These are phyloP conservation scores for Eutolmus rufibarbis DNA, from an alignment of 2,888 invertebrate species.

Conservation along the genomic window DNA sequence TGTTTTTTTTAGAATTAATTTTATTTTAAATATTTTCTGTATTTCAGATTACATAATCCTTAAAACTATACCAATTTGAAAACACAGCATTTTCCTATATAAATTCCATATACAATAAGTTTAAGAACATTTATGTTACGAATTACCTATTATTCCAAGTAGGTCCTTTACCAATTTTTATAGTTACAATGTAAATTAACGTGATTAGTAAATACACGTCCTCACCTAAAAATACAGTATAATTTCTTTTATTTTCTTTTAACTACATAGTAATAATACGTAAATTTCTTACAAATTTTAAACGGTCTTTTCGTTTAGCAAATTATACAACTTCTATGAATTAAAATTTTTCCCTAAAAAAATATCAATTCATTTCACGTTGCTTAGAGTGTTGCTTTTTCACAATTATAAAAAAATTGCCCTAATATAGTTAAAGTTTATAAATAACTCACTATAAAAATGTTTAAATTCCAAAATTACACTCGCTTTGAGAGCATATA, in stretches of 20 bases:
- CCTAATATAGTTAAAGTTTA: background rate
- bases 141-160: background rate
- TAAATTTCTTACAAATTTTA: background rate
- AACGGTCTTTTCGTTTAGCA: background rate
- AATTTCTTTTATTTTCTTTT: background rate
- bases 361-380: constrained; percentile 11
- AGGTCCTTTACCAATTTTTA: background rate
- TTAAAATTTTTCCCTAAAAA: background rate
- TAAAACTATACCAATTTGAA: constrained; percentile 1
- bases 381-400: background rate
- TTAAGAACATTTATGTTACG: background rate
- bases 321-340: background rate
- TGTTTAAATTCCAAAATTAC: constrained; percentile 5
- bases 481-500: background rate
- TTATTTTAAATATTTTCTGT: background rate
- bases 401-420: background rate
- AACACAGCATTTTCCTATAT: background rate
- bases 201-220: background rate
- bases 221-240: background rate
- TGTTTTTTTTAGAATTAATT: background rate
- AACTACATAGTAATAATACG: background rate
- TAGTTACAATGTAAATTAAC: background rate
- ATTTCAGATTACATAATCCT: background rate
- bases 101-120: background rate
- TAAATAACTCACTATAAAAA: background rate